Base-by-base conservation (phyloP, 2,888 invertebrate species). In the Hypselothyrea guttata region DNA sequence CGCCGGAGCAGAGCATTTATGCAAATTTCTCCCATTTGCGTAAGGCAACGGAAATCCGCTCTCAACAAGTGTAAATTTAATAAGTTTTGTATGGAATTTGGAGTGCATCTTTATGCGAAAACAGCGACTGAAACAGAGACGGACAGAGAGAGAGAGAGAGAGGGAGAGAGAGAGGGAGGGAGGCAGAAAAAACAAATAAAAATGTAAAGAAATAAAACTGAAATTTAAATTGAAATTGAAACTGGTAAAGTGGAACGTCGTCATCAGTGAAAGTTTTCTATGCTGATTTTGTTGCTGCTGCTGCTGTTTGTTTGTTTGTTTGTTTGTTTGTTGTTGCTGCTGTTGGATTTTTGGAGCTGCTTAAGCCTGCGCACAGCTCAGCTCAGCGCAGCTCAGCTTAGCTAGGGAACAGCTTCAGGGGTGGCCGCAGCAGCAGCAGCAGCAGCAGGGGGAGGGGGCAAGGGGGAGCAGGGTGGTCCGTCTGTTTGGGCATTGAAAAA, bases 241-340 rank as follows among this genome's bases (percentile, higher is more conserved):
- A 57, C 65, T 30, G 59, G 37, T 40, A 54, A 56, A 53, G 34
- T 65, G 71, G 52, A 70, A 51, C 71, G 58, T 58, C 54, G 69
- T 37, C 42, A 40, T 46, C 51, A 82, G 78, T 75, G 78, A 78
- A 78, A 78, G 78, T 82, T 82, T 81, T 78, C 77, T 78, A 78
- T 77, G 69, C 75, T 74, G 73, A 67, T 71, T 67, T 57, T 49
- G 9, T 44, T 35, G 31, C 34, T 34, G 16, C 12, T 2, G n/a
- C 7, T 34, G n/a, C n/a, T n/a, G n/a, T n/a, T n/a, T n/a, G n/a
- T n/a, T n/a, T n/a, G n/a, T n/a, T n/a, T n/a, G n/a, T n/a, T 11
- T 28, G 30, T 38, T 33, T n/a, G 16, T 16, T 22, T 16, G n/a
- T n/a, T n/a, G n/a, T n/a, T 22, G 37, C 15, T 15, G 2, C 31